Evolutionary conservation across 2,113 vertebrate species (phyloP).

Genomic region (Sisor rabdophorus): DNA sequence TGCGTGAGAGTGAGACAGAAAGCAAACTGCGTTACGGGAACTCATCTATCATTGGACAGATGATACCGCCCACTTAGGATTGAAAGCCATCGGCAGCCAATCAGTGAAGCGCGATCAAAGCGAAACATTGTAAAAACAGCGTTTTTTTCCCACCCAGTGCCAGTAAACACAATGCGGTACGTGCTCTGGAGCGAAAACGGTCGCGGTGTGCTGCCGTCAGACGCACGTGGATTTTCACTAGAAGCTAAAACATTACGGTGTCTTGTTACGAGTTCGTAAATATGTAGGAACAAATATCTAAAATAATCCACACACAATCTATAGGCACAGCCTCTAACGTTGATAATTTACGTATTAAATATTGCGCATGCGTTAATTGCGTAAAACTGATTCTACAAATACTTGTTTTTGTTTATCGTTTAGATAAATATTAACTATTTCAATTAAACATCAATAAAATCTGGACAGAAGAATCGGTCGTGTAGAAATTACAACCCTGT

Average conservation of each 20-base stretch:
- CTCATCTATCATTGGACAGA: constrained; percentile 59
- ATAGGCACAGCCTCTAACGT: neutral
- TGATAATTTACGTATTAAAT: neutral
- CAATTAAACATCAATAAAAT: neutral
- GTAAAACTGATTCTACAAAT: neutral
- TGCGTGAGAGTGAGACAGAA: constrained; percentile 25
- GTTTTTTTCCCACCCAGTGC: neutral
- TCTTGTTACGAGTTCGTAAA: neutral
- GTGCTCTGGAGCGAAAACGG: neutral
- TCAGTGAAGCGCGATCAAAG: constrained; percentile 38
- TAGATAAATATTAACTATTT: neutral
- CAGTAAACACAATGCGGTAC: constrained; percentile 42
- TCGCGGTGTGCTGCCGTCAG: neutral
- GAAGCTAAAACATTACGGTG: neutral
- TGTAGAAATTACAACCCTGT: neutral
- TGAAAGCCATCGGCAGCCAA: constrained; percentile 58
- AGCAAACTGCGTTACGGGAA: constrained; percentile 61
- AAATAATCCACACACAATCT: too few relatives aligned
- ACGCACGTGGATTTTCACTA: neutral
- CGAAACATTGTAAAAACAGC: constrained; percentile 28
- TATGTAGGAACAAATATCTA: neutral
- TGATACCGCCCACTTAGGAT: constrained; percentile 59
- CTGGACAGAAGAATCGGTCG: neutral
- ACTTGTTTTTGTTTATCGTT: too few relatives aligned
- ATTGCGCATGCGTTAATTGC: neutral